These are phyloP conservation scores for Microcebus griseorufus DNA, from an alignment of 2,113 vertebrate genomes.

Conservation along the genomic window DNA sequence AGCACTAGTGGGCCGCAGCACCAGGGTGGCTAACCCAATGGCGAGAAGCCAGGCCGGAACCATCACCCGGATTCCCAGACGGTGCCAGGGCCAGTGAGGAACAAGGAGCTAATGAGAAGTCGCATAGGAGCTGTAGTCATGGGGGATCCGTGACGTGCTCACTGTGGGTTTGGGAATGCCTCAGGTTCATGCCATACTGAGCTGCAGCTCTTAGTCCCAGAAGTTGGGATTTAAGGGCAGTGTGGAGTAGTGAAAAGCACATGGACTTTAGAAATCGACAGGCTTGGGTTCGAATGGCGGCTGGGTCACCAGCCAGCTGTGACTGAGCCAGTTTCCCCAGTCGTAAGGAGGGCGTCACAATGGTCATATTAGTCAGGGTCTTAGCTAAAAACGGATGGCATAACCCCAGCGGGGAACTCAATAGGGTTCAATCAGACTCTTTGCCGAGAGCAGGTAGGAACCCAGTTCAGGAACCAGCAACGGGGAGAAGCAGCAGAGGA, in stretches of 20 bases:
- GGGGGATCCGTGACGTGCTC: accelerated
- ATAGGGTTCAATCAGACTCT: background rate
- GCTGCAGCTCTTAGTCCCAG: background rate
- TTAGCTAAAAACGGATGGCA: background rate
- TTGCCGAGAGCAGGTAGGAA: background rate
- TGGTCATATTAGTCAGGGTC: background rate
- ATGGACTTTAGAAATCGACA: background rate
- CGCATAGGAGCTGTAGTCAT: accelerated
- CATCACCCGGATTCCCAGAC: background rate
- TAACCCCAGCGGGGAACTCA: background rate
- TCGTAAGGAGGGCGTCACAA: background rate
- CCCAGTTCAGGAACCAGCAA: background rate
- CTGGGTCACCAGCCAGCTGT: background rate
- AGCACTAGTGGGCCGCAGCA: accelerated
- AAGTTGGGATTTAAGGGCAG: background rate
- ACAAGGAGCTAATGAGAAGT: background rate
- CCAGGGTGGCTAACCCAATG: too few relatives aligned
- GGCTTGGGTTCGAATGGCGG: background rate
- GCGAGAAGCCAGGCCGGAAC: too few relatives aligned
- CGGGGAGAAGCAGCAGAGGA: background rate
- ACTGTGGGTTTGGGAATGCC: background rate
- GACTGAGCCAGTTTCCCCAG: background rate
- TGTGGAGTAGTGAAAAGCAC: too few relatives aligned
- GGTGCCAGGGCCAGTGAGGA: too few relatives aligned
- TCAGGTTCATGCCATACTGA: background rate